Conservation (phyloP, 2,113 vertebrate species). For the Motacilla alba region DNA sequence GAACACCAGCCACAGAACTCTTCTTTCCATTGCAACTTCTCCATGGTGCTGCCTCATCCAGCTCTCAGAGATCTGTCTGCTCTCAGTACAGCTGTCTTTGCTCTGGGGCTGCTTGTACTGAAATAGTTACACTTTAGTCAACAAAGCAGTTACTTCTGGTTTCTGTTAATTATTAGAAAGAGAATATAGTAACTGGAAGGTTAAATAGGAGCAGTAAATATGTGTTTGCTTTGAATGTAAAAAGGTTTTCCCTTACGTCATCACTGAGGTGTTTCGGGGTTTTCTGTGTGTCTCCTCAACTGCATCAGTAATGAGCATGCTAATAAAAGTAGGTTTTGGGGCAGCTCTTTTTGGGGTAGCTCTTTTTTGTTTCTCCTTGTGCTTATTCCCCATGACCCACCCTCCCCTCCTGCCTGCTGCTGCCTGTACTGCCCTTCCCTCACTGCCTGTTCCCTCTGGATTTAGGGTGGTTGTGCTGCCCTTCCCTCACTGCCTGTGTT, state of each 20-base stretch:
- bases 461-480: not conserved
- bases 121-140: not conserved
- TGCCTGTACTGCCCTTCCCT: not conserved
- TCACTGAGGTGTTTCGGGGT: fast-evolving
- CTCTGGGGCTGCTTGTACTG: not conserved
- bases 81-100: not conserved
- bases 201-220: not conserved
- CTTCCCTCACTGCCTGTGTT: not conserved
- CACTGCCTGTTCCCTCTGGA: not conserved
- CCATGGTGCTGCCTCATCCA: fast-evolving
- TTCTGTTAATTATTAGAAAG: not conserved
- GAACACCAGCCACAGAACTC: not conserved
- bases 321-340: not conserved
- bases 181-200: not conserved
- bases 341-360: not conserved
- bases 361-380: not conserved
- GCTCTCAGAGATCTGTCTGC: not conserved
- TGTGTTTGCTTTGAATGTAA: not conserved
- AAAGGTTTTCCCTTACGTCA: not conserved
- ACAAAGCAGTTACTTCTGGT: not conserved
- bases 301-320: not conserved
- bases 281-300: not conserved
- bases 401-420: not conserved
- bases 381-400: not conserved
- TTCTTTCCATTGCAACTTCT: not conserved